A percentile compares a stretch with the other conserved stretches of the same genome.
phyloP scores from a whole-genome alignment of 2,797 vertebrate species.

The Alectoris magna region DNA sequence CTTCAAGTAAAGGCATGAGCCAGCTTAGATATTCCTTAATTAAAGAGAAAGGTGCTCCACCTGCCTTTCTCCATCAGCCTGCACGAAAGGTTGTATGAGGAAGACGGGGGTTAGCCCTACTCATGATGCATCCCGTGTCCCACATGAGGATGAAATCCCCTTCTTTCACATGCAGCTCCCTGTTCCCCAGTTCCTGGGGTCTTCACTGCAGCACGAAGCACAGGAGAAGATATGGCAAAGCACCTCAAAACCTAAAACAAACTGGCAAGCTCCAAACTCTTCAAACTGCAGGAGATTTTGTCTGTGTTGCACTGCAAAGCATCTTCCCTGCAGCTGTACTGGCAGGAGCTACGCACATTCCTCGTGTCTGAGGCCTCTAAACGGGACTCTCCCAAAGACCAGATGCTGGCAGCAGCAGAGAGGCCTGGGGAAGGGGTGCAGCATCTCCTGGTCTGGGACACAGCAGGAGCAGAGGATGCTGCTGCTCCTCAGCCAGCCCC shows the following conservation, averaged over 20 bases:
- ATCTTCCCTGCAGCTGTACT: not conserved
- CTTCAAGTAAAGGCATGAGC: slow-evolving; percentile 57
- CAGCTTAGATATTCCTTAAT: not conserved
- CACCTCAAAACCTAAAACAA: not conserved
- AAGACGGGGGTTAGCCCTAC: not conserved
- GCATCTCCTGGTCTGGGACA: not conserved
- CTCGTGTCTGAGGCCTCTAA: not conserved
- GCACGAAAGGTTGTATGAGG: not conserved
- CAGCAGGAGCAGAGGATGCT: not conserved
- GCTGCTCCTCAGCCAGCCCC: not conserved
- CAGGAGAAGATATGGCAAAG: not conserved
- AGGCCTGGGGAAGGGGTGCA: not conserved
- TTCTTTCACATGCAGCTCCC: not conserved
- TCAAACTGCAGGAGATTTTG: not conserved
- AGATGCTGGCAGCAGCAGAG: slow-evolving; percentile 46
- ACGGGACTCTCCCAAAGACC: not conserved
- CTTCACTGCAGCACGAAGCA: fast-evolving
- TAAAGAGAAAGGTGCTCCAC: not conserved
- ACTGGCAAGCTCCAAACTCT: not conserved
- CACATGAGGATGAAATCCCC: not conserved
- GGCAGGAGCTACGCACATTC: not conserved
- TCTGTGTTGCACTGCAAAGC: slow-evolving; percentile 8
- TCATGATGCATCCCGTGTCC: not conserved
- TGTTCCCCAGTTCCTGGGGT: not conserved
- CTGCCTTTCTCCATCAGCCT: not conserved